Base-by-base conservation (phyloP, 2,797 vertebrate genomes). In the Taenioides sp. region DNA sequence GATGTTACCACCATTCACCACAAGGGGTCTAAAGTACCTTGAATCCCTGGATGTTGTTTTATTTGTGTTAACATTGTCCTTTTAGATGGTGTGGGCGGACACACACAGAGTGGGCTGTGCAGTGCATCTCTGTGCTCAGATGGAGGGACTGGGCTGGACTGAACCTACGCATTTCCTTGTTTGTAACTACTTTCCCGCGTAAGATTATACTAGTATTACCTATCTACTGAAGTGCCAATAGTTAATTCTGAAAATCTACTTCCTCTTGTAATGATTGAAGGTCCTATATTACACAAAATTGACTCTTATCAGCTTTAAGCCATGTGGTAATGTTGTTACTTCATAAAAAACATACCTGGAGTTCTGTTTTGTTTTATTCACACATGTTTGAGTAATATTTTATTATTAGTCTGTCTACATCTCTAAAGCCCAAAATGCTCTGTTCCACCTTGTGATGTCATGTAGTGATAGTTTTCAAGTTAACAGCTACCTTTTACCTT, bases 161-260 rank as follows among this genome's bases (percentile, higher is more conserved):
- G 22, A 73, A 0, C 81, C 69, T 1, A 67, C 70, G 2, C 83
- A 73, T 37, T 77, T 90, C 77, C 78, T 94, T 0, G 90, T 94
- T 79, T 94, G 94, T 73, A 87, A 94, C 88, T 94, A 94, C 82
- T 91, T 4, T 43, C 93, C 93, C 59, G 54, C 70, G 94, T 94
- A 57, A 81, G 93, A 90, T 76, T 54, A 16, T 47, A 25, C 52
- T 23, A 23, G n/a, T 23, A 55, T 23, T 57, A 23, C 10, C 50
- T 52, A 5, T 23, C 20, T 10, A 54, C 20, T 9, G 5, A 2
- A 52, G 20, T 52, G 52, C 9, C 3, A 3, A 3, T 54, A n/a
- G 7, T 6, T 52, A 20, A 52, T 52, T n/a, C 20, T n/a, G 18
- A 52, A 52, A 52, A 52, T 52, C 18, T n/a, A 52, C 50, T 52